Conservation (phyloP, 2,888 invertebrate species). For the Leucophenga maculata region DNA sequence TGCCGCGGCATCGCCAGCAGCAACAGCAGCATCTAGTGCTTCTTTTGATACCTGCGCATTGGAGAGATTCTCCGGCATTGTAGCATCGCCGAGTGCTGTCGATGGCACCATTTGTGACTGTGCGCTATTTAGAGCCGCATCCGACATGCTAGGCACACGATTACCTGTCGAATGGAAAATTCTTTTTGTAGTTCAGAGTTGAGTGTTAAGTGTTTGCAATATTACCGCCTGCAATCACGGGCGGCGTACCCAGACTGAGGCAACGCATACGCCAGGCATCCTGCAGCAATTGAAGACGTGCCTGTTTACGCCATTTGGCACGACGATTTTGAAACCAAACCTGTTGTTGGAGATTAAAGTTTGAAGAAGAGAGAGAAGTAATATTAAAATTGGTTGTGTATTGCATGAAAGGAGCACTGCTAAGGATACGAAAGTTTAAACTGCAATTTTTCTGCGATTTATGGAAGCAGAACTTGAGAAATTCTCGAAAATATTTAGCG, state of each 20-base stretch:
- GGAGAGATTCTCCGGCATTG: conserved; percentile 67
- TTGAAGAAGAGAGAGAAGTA: too few relatives aligned
- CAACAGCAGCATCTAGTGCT: conserved; percentile 21
- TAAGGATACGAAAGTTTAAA: too few relatives aligned
- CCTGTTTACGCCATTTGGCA: conserved; percentile 93
- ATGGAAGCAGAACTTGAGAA: too few relatives aligned
- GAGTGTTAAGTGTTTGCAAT: conserved; percentile 2
- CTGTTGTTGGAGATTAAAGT: conserved; percentile 70
- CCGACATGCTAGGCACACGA: conserved; percentile 32
- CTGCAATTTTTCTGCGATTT: too few relatives aligned
- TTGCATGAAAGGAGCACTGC: too few relatives aligned
- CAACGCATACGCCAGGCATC: conserved; percentile 94
- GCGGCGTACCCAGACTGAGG: conserved; percentile 80
- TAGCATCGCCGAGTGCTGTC: conserved; percentile 40
- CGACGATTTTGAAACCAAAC: conserved; percentile 94
- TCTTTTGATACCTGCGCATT: conserved; percentile 48
- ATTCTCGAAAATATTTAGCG: too few relatives aligned
- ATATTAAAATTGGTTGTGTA: too few relatives aligned
- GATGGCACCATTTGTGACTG: conserved; percentile 45
- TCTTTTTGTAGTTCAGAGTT: not conserved
- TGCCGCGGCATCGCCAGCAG: conserved; percentile 40
- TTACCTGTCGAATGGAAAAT: conserved; percentile 15
- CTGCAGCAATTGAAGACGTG: conserved; percentile 86
- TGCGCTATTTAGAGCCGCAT: conserved; percentile 23
- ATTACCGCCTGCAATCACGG: conserved; percentile 74